Percentiles rank a stretch among this genome's conserved stretches.
Evolutionary conservation across 2,113 vertebrate genomes (phyloP).

Genomic region (Pseudois nayaur): DNA sequence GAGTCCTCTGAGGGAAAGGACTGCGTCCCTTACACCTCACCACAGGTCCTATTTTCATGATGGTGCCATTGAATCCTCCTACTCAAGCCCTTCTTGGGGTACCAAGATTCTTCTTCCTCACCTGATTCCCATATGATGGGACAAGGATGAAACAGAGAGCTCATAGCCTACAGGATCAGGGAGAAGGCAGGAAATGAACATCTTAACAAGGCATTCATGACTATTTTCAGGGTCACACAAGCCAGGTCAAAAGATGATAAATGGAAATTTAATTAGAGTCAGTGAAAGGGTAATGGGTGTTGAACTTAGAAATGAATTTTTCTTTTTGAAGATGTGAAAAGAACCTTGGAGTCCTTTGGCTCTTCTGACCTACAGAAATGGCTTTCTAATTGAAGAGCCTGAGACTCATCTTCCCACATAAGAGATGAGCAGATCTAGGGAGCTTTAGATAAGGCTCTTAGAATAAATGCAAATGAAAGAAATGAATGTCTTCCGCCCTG

Average conservation of each 20-base stretch:
- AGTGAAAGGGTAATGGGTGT: background rate
- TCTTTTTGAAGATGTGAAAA: background rate
- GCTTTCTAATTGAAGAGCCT: background rate
- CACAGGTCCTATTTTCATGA: background rate
- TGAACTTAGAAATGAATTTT: background rate
- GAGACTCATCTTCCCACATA: background rate
- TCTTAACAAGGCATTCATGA: background rate
- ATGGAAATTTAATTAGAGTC: background rate
- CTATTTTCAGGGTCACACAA: background rate
- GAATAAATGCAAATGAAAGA: background rate
- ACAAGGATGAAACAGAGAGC: background rate
- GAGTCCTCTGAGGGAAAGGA: background rate
- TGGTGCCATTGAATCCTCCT: background rate
- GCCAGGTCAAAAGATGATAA: background rate
- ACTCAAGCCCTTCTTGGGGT: background rate
- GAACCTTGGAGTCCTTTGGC: background rate
- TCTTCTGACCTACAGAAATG: background rate
- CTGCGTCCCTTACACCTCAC: background rate
- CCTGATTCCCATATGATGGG: background rate
- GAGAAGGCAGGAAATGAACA: background rate
- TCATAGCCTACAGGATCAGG: accelerated
- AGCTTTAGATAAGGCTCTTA: background rate
- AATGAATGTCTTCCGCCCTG: background rate
- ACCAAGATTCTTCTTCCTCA: background rate
- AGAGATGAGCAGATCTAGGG: background rate